Base-by-base conservation (phyloP, 2,888 invertebrate genomes). In the Meteorus colon region DNA sequence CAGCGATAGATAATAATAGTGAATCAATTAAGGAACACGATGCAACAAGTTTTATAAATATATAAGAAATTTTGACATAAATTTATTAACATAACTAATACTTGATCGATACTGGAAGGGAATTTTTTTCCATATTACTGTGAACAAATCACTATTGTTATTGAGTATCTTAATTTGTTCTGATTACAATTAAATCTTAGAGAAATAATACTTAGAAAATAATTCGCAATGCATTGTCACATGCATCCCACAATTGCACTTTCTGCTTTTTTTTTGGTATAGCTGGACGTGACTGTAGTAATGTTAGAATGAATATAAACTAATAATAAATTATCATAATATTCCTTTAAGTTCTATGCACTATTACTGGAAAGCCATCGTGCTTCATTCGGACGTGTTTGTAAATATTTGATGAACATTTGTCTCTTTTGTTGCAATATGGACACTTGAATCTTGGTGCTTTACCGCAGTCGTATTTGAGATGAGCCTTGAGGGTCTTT, bases 381-480 rank as follows among this genome's bases (percentile, higher is more conserved):
- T 89, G 89, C 55, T 86, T 86, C 81, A 87, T 81, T 77, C 89
- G 83, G 24, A 89, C 82, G 77, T 89, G 89, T 77, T 88, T 89
- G 79, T 89, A 89, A 76, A 89, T 88, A 75, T 88, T 89, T 51
- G 89, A 89, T 65, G 88, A 88, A 65, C 95, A 93, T 85, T 95
- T 94, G 90, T 94, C 88, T 78, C 85, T 83, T 69, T 89, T 89
- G 78, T 82, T 85, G 82, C 91, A 91, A 74, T 90, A 88, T 77
- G 89, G 90, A 79, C 91, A 91, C 81, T 89, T 87, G 81, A 91
- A 91, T 76, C 90, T 88, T 1, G 91, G 90, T 79, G 89, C 90
- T 77, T 90, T 90, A 12, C 90, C 90, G 81, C 91, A 91, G 78
- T 91, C 90, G 81, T 90, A 90, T 78, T 90, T 90, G 85, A 90